These are phyloP conservation scores for Aurelia sp. DNA, from an alignment of 30 jellyfish, hydroid and myxozoan species.

Conservation along the genomic window DNA sequence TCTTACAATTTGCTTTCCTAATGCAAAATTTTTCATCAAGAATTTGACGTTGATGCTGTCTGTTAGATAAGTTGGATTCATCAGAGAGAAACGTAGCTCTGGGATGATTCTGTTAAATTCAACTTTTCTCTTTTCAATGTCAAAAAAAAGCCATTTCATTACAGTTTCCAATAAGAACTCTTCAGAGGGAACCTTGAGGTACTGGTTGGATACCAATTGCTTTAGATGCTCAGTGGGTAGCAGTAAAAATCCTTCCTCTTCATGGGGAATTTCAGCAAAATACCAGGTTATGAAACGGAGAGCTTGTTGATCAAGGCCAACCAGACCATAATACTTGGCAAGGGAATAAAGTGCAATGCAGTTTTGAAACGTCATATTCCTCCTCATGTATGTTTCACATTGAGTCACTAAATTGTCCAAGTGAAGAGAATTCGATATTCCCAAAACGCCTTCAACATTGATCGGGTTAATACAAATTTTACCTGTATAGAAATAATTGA, in stretches of 20 bases:
- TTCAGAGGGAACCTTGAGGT: slow-evolving; percentile 88
- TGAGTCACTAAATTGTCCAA: slow-evolving; percentile 61
- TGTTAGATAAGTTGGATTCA: slow-evolving; percentile 71
- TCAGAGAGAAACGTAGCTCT: slow-evolving; percentile 76
- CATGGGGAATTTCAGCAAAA: slow-evolving; percentile 83
- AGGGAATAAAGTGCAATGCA: slow-evolving; percentile 85
- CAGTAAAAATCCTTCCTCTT: slow-evolving; percentile 76
- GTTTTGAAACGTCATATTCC: slow-evolving; percentile 79
- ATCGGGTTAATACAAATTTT: slow-evolving; percentile 45
- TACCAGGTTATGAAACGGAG: slow-evolving; percentile 89
- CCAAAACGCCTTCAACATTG: slow-evolving; percentile 87
- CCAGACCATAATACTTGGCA: slow-evolving; percentile 81
- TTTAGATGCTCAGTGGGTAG: slow-evolving; percentile 71
- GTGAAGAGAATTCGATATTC: slow-evolving; percentile 68
- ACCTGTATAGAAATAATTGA: slow-evolving; percentile 85
- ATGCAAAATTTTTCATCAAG: slow-evolving; percentile 68
- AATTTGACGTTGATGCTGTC: slow-evolving; percentile 71
- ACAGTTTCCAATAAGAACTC: slow-evolving; percentile 85
- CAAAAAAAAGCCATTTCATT: slow-evolving; percentile 87
- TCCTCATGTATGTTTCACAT: slow-evolving; percentile 91
- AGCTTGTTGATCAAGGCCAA: slow-evolving; percentile 77
- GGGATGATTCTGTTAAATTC: slow-evolving; percentile 57
- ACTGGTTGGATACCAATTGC: slow-evolving; percentile 73
- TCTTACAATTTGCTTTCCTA: slow-evolving; percentile 60
- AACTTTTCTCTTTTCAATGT: slow-evolving; percentile 51